Percentiles rank a stretch among this genome's conserved stretches.
phyloP scores from a whole-genome alignment of 1,140 invertebrate genomes.

The Meloidogyne floridensis region DNA sequence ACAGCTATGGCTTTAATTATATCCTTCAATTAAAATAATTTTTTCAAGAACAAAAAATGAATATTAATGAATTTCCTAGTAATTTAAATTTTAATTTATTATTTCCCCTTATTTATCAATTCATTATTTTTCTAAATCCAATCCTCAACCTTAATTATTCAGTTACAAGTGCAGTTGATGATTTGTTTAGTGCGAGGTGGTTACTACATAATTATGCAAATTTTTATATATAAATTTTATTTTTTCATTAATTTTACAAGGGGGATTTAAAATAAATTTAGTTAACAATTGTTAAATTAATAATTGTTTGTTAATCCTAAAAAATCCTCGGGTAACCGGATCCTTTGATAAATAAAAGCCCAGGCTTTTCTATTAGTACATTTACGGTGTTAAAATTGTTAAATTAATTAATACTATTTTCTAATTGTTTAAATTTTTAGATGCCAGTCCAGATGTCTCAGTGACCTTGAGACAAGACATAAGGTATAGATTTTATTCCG shows the following conservation, averaged over 20 bases:
- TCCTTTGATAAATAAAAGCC: too few species aligned
- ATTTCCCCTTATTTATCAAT: neutral
- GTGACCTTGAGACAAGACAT: neutral
- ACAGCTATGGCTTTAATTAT: too few species aligned
- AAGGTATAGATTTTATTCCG: neutral
- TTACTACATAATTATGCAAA: neutral
- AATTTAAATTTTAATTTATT: neutral
- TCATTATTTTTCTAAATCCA: constrained; percentile 5
- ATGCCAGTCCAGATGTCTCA: neutral
- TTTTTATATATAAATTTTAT: neutral
- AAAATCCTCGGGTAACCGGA: too few species aligned
- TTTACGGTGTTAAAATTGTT: too few species aligned
- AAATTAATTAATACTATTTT: too few species aligned
- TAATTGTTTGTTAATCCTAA: too few species aligned
- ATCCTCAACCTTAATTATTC: neutral
- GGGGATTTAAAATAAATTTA: neutral
- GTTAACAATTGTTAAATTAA: too few species aligned
- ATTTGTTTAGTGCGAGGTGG: constrained; percentile 9
- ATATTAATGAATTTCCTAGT: neutral
- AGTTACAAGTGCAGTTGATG: neutral
- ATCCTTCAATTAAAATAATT: too few species aligned
- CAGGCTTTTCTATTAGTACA: too few species aligned
- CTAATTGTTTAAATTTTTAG: neutral
- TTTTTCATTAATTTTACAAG: neutral
- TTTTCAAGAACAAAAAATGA: neutral